Conservation (phyloP, 2,113 vertebrate species). For the Pithys albifrons region DNA sequence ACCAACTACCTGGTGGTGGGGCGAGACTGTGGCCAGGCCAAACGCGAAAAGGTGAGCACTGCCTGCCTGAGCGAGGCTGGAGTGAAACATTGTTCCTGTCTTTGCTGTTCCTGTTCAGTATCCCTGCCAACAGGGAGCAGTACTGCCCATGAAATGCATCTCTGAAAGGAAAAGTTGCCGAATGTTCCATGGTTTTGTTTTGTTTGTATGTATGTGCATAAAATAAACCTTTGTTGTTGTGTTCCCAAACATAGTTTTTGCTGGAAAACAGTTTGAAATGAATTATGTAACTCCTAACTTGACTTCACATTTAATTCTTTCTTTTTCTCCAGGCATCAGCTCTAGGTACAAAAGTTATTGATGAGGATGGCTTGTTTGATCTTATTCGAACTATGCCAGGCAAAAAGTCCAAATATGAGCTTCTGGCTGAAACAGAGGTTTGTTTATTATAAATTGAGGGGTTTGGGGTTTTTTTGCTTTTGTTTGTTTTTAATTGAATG, state of each 20-base stretch:
- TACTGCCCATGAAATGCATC: background rate
- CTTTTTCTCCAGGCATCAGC: slow-evolving; percentile 80
- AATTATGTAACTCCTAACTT: background rate
- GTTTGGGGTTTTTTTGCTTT: background rate
- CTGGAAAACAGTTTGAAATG: background rate
- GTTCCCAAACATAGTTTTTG: background rate
- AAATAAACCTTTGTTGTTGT: background rate
- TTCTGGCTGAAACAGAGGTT: slow-evolving; percentile 91
- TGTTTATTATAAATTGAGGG: background rate
- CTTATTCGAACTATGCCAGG: slow-evolving; percentile 92
- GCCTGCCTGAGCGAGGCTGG: fast-evolving
- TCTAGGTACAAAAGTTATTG: slow-evolving; percentile 89
- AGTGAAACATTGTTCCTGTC: background rate
- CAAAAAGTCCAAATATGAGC: slow-evolving; percentile 94
- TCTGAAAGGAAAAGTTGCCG: background rate
- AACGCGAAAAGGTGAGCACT: slow-evolving; percentile 87
- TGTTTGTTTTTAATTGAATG: background rate
- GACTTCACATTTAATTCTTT: slow-evolving; percentile 31
- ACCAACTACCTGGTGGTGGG: slow-evolving; percentile 93
- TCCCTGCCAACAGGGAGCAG: background rate
- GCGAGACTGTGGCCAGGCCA: slow-evolving; percentile 88
- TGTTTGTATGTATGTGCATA: background rate
- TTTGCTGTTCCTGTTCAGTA: background rate
- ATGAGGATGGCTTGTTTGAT: slow-evolving; percentile 91
- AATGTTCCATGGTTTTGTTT: background rate